Conservation (phyloP, 2,113 vertebrate genomes). For the Phodopus roborovskii region DNA sequence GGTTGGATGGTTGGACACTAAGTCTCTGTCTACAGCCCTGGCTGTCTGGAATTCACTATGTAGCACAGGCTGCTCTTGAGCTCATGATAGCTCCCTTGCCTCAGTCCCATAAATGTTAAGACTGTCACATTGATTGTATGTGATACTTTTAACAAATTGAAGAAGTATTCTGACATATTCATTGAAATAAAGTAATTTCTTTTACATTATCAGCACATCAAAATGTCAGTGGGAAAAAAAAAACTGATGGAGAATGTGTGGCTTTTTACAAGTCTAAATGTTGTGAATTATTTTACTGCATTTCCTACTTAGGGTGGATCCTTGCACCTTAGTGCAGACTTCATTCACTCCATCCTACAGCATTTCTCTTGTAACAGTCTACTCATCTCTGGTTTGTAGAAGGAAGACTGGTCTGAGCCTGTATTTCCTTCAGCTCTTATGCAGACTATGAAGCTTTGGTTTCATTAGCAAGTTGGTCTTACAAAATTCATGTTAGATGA, state of each 20-base stretch:
- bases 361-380: neutral
- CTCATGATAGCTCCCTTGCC: neutral
- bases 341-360: neutral
- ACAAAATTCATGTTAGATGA: neutral
- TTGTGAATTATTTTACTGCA: neutral
- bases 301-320: neutral
- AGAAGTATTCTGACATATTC: neutral
- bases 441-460: neutral
- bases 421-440: neutral
- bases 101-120: neutral
- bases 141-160: neutral
- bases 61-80: neutral
- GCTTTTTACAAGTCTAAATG: neutral
- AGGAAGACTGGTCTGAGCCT: neutral
- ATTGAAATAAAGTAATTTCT: neutral
- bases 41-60: neutral
- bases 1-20: neutral
- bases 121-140: neutral
- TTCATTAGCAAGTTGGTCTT: neutral
- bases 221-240: neutral
- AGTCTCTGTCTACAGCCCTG: neutral
- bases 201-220: conserved; percentile 36
- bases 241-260: neutral
- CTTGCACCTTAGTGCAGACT: neutral
- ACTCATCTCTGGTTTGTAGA: neutral